Conservation (phyloP, 2,797 vertebrate species). For the Sebastes alutus region DNA sequence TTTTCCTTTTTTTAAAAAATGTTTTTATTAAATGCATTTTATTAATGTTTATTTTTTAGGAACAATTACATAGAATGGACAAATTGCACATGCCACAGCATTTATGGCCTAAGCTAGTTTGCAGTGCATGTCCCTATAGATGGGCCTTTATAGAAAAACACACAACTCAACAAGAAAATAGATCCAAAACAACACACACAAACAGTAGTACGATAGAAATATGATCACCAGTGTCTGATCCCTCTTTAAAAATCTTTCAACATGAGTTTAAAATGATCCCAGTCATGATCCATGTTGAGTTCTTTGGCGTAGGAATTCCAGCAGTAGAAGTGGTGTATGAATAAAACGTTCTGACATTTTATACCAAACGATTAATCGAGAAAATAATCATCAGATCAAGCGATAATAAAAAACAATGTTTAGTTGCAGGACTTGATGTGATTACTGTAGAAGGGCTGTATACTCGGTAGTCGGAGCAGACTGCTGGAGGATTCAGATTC, state of each 20-base stretch:
- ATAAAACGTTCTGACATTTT: background rate
- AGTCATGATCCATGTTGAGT: background rate
- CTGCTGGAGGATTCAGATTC: background rate
- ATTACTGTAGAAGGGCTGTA: background rate
- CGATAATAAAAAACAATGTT: background rate
- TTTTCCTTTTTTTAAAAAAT: background rate
- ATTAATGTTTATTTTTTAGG: background rate
- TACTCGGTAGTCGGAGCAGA: background rate
- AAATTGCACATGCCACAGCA: background rate
- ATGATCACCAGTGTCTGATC: background rate
- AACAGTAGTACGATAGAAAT: background rate
- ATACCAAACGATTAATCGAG: background rate
- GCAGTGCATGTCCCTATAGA: background rate
- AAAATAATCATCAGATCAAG: background rate
- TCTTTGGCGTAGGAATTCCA: background rate
- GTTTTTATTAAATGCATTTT: background rate
- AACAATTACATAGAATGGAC: background rate
- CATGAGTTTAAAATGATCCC: background rate
- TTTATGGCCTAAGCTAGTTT: background rate
- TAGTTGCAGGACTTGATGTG: background rate
- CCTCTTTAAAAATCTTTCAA: background rate
- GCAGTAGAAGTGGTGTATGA: accelerated
- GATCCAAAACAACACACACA: background rate
- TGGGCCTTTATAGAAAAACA: background rate
- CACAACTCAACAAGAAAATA: background rate